phyloP scores from a whole-genome alignment of 2,113 vertebrate genomes.

The Malurus elegans region DNA sequence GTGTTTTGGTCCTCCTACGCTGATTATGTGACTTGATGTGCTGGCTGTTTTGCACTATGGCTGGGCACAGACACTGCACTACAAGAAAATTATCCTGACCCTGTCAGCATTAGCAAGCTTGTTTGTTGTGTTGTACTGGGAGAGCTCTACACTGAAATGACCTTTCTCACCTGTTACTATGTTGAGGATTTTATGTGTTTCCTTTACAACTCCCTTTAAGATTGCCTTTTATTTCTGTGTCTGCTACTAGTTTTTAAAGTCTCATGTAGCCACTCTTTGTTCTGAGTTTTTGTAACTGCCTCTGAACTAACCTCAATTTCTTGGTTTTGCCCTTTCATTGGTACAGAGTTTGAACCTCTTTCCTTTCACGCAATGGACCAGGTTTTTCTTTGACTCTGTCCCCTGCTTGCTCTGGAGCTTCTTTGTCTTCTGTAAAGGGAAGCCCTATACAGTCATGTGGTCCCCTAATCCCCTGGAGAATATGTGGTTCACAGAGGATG shows the following conservation, averaged over 20 bases:
- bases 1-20: neutral
- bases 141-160: neutral
- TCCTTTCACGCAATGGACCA: neutral
- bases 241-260: neutral
- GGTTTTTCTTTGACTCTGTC: neutral
- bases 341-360: neutral
- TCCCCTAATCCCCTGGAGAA: neutral
- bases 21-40: neutral
- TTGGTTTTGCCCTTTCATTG: neutral
- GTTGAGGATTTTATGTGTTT: neutral
- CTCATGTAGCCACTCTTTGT: neutral
- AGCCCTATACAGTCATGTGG: neutral
- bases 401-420: neutral
- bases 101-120: neutral
- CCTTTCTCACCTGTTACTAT: neutral
- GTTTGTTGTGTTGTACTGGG: neutral
- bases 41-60: neutral
- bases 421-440: neutral
- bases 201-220: neutral
- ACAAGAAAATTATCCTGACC: neutral
- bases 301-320: neutral
- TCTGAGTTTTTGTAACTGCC: neutral
- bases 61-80: neutral
- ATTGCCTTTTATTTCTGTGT: neutral
- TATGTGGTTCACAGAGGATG: fast-evolving